Base-by-base conservation (phyloP, 2,888 invertebrate species). In the Euspilapteryx auroguttella region DNA sequence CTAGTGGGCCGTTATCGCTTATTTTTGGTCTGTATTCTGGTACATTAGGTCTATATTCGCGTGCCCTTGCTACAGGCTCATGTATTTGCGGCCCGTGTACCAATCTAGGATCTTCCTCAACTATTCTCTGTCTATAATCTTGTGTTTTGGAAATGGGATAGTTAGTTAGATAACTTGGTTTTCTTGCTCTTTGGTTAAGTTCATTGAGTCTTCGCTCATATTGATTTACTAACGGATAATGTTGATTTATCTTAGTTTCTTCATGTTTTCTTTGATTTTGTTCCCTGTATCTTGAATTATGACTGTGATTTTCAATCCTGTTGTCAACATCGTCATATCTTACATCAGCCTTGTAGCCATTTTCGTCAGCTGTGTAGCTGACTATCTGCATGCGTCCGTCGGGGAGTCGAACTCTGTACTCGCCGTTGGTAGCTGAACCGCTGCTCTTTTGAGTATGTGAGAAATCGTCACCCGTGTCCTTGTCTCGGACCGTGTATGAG, bases 371-470 rank as follows among this genome's bases (percentile, higher is more conserved):
- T 3, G 78, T 81, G 46, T 84, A 85, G 5, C 82, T 82, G 1
- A 84, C 84, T 8, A 82, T 79, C 46, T 85, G 84, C 44, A 79
- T 63, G 29, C 84, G 58, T 1, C 85, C 85, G 40, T 85, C 85
- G 1, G 85, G 85, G 25, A 85, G 64, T 54, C 80, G 79, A 37
- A 86, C 84, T 30, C 83, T 57, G 56, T 85, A 86, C 47, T 84
- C 82, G 2, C 85, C 85, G 33, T 80, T 81, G 5, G 84, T 84
- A 0, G 79, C 79, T 11, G 79, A 76, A 3, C 83, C 80, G 36
- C 73, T 78, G 45, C 82, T 80, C 6, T 78, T 73, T 45, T 85
- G 83, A 2, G 73, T 68, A 41, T 85, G 85, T 0, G 84, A 85
- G 55, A 83, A 85, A 43, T 85, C 83, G 32, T 85, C 83, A 1